Conservation (phyloP, 2,888 invertebrate genomes). For the Hofmannophila pseudospretella region DNA sequence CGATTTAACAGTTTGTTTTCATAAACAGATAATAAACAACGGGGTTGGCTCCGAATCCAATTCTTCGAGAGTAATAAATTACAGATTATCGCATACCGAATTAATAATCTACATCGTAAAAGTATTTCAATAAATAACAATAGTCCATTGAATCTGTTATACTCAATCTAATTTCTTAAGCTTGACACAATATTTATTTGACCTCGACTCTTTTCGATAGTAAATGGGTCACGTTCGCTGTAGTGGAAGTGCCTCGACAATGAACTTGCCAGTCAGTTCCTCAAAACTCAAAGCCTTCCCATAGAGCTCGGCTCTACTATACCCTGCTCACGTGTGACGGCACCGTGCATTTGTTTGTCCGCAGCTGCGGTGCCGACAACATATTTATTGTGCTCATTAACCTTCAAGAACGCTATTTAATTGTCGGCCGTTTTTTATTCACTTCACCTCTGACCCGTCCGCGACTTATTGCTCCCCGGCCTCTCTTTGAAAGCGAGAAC, state of each 20-base stretch:
- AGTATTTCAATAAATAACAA: slow-evolving; percentile 27
- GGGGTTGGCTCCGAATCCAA: slow-evolving; percentile 41
- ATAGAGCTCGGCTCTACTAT: slow-evolving; percentile 28
- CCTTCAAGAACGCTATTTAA: slow-evolving; percentile 78
- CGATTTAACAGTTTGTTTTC: slow-evolving; percentile 51
- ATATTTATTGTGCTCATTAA: slow-evolving; percentile 78
- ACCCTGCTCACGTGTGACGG: slow-evolving; percentile 69
- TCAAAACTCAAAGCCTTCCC: slow-evolving; percentile 30
- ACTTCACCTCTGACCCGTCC: slow-evolving; percentile 74
- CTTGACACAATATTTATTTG: slow-evolving; percentile 39
- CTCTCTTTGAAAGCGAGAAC: slow-evolving; percentile 73
- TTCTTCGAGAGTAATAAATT: slow-evolving; percentile 34
- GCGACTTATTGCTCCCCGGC: slow-evolving; percentile 74
- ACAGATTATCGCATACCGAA: slow-evolving; percentile 40
- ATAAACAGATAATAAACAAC: slow-evolving; percentile 50
- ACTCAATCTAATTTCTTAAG: slow-evolving; percentile 29
- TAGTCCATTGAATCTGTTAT: slow-evolving; percentile 24
- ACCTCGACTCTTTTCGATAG: slow-evolving; percentile 38
- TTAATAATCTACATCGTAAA: slow-evolving; percentile 25
- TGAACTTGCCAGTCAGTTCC: slow-evolving; percentile 58
- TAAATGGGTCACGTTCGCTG: slow-evolving; percentile 50
- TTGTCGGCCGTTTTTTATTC: slow-evolving; percentile 78
- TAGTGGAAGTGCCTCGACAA: slow-evolving; percentile 53
- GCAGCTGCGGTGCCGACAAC: slow-evolving; percentile 77
- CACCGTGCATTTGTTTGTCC: slow-evolving; percentile 69